Conservation (phyloP, 2,113 vertebrate genomes). For the Puffinus mauretanicus region DNA sequence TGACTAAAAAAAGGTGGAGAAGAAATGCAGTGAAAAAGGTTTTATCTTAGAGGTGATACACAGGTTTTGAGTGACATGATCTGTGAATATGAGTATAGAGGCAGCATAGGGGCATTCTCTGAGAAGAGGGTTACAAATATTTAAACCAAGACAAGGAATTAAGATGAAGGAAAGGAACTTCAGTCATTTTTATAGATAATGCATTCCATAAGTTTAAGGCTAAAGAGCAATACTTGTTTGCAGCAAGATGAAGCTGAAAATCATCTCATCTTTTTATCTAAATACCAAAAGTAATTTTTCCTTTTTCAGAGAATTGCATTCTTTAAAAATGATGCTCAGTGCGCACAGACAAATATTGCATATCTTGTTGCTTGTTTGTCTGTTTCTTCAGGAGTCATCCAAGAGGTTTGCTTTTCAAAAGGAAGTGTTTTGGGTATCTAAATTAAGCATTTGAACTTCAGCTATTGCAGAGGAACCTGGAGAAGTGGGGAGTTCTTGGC, state of each 20-base stretch:
- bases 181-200: background rate
- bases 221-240: background rate
- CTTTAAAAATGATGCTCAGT: background rate
- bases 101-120: background rate
- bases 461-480: background rate
- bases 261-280: background rate
- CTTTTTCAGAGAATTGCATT: background rate
- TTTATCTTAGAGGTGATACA: background rate
- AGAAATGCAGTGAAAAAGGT: background rate
- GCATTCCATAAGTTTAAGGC: background rate
- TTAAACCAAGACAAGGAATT: background rate
- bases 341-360: background rate
- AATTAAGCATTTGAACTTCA: background rate
- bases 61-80: background rate
- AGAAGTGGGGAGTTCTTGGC: background rate
- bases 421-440: background rate
- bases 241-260: background rate
- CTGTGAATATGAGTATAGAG: background rate
- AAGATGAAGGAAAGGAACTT: background rate
- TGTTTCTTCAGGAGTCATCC: background rate
- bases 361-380: background rate
- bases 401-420: background rate
- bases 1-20: background rate
- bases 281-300: background rate
- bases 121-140: background rate